phyloP scores from a whole-genome alignment of 2,113 vertebrate genomes.

The Connochaetes taurinus region DNA sequence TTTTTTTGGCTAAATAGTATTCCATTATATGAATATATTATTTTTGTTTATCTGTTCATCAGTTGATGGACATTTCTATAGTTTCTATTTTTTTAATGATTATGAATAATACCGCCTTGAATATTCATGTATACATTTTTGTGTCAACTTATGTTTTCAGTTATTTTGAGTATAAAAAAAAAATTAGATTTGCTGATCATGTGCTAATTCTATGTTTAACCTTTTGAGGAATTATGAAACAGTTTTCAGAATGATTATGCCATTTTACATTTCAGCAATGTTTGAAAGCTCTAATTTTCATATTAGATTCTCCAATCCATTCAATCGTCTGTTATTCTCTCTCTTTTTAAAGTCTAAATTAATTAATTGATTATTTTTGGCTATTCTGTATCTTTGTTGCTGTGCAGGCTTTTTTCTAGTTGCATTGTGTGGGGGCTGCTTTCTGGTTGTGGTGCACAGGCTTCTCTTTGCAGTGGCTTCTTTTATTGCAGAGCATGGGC shows the following conservation, averaged over 20 bases:
- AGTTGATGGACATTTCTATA: not conserved
- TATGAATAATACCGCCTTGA: not conserved
- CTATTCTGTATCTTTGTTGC: not conserved
- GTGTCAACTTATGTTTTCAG: not conserved
- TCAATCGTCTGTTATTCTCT: not conserved
- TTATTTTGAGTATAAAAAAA: not conserved
- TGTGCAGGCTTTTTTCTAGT: not conserved
- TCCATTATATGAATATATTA: not conserved
- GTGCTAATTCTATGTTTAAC: not conserved
- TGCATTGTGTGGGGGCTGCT: not conserved
- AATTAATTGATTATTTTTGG: not conserved
- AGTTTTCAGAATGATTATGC: not conserved
- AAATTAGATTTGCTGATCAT: not conserved
- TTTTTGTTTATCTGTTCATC: not conserved
- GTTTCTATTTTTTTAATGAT: not conserved
- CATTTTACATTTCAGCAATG: not conserved
- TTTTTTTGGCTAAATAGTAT: not conserved
- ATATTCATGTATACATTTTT: not conserved
- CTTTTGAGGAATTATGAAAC: not conserved
- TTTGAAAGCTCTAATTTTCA: not conserved
- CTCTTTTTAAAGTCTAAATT: not conserved
- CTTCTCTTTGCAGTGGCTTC: not conserved
- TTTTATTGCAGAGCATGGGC: not conserved
- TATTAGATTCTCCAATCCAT: not conserved
- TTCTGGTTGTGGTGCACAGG: not conserved